Base-by-base conservation (phyloP, 2,888 invertebrate species). In the Lissonota sp. region DNA sequence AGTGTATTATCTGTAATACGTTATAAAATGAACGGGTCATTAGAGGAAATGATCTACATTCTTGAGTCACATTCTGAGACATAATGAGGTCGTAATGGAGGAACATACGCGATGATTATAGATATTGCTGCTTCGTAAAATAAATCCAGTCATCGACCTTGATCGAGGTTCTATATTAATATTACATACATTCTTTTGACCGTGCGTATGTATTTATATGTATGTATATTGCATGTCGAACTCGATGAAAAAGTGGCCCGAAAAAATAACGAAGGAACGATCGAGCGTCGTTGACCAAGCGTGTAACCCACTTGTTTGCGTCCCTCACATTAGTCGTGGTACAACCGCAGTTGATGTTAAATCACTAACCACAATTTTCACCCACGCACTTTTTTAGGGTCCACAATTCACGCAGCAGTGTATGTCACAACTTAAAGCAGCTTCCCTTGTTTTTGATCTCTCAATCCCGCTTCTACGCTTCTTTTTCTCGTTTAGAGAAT, bases 341-440 rank as follows among this genome's bases (percentile, higher is more conserved):
- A 26, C 70, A 10, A 57, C 51, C 44, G 12, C 42, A 75, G 53
- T 51, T 10, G 6, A 4, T 44, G 53, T 26, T 83, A 84, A 87
- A 86, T 87, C 87, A 89, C 88, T 91, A 89, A 91, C 90, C 89
- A 26, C 26, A 88, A 90, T 91, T n/a, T n/a, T 87, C 91, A 89
- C 91, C 91, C 89, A 91, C 91, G 87, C 58, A 40, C 73, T 53
- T 89, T 87, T 87, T 53, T 49, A 64, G 84, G 81, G 85, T 86
- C 84, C 83, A 84, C 83, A 85, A 85, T 85, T 83, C 70, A 75
- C 70, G 66, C 72, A 60, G 44, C 39, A 49, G 26, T 46, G 58
- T 62, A 64, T 49, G n/a, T 0, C 53, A 10, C 69, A 86, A 85
- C 82, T 84, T 89, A 89, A 90, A 89, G 87, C 86, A 90, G 88